Evolutionary conservation across 2,113 vertebrate species (phyloP).

Genomic region (Microcebus jonahi): DNA sequence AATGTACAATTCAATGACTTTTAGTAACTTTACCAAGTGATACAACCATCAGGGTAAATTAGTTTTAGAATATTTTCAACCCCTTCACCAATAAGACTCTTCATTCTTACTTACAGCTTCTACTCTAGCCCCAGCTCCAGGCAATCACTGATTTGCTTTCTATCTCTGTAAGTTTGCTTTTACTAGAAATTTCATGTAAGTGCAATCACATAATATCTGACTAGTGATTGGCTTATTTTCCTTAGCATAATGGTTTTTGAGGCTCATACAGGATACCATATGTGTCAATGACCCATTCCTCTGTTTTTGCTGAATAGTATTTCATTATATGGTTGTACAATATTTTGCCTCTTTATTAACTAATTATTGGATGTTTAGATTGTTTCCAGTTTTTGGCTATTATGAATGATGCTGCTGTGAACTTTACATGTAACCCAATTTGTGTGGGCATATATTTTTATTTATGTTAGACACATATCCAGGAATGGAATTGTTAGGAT

Average conservation of each 20-base stretch:
- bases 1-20: not conserved
- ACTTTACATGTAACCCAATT: not conserved
- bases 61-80: not conserved
- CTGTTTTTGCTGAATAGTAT: not conserved
- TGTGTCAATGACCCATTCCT: not conserved
- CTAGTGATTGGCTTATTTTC: not conserved
- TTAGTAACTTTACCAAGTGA: not conserved
- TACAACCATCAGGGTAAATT: not conserved
- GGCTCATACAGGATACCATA: fast-evolving
- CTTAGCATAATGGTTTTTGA: not conserved
- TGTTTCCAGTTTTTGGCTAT: not conserved
- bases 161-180: not conserved
- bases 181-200: not conserved
- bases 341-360: not conserved
- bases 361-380: not conserved
- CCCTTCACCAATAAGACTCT: fast-evolving
- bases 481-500: not conserved
- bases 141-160: not conserved
- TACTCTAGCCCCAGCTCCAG: not conserved
- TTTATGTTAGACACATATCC: not conserved
- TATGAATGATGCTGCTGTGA: not conserved
- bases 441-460: not conserved
- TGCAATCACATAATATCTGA: not conserved
- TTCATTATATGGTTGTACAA: not conserved
- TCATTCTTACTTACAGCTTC: not conserved